Conservation (phyloP, 2,888 invertebrate genomes). For the Peribatodes rhomboidaria region DNA sequence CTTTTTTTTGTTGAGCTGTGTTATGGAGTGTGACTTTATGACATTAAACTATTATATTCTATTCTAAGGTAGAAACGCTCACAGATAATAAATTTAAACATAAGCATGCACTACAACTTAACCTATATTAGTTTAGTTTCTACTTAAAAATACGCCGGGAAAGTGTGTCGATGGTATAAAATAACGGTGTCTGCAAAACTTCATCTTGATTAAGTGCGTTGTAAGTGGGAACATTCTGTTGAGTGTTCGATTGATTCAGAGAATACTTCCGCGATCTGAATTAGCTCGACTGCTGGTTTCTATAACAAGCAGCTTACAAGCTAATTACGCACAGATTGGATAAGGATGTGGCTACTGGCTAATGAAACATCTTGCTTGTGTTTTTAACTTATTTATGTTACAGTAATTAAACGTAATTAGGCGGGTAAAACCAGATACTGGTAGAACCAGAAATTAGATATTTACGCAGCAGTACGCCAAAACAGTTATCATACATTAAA, state of each 20-base stretch:
- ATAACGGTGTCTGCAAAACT: constrained; percentile 33
- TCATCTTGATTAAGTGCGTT: constrained; percentile 34
- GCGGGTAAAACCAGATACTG: background rate
- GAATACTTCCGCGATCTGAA: constrained; percentile 29
- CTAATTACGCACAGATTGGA: constrained; percentile 20
- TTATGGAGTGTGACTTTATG: too few species aligned
- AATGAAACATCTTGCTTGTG: background rate
- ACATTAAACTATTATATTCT: too few species aligned
- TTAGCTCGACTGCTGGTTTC: constrained; percentile 24
- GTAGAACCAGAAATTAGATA: too few species aligned
- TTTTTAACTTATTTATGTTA: too few species aligned
- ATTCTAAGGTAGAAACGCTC: too few species aligned
- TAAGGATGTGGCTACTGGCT: constrained; percentile 10
- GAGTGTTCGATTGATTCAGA: constrained; percentile 18
- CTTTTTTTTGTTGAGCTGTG: too few species aligned
- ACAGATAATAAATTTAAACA: background rate
- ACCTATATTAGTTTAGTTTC: constrained; percentile 6
- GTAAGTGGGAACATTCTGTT: constrained; percentile 28
- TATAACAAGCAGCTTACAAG: constrained; percentile 9
- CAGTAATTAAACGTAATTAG: background rate
- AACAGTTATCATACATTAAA: too few species aligned
- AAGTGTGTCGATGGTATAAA: constrained; percentile 10
- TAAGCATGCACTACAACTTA: constrained; percentile 1
- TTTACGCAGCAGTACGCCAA: too few species aligned
- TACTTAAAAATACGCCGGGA: constrained; percentile 23